Conservation (phyloP, 2,797 vertebrate species). For the Eospalax fontanierii region DNA sequence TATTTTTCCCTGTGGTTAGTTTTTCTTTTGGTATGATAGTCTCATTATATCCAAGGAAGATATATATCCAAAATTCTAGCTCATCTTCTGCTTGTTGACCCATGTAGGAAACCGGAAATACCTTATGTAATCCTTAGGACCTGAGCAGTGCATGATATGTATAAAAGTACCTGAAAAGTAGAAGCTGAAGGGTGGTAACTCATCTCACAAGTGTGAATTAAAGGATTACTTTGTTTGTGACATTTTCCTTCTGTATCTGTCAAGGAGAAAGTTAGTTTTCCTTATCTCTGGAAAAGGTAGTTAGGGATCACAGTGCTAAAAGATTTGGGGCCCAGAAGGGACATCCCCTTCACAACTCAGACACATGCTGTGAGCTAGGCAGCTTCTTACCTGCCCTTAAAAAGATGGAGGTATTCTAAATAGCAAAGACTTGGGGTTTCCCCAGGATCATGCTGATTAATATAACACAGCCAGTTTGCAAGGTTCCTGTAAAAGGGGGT, state of each 20-base stretch:
- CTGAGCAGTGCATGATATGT: background rate
- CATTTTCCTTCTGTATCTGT: background rate
- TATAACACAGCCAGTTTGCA: too few species aligned
- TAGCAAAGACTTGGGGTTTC: background rate
- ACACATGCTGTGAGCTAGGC: background rate
- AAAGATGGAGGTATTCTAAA: background rate
- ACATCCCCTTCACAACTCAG: background rate
- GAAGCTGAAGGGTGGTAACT: background rate
- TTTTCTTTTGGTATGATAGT: background rate
- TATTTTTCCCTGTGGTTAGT: background rate
- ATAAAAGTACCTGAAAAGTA: conserved; percentile 10
- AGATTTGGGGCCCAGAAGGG: background rate
- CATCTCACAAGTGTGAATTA: too few species aligned
- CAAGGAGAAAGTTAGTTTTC: background rate
- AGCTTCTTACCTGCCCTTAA: background rate
- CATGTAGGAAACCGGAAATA: background rate
- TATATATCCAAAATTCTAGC: background rate
- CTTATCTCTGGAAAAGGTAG: background rate
- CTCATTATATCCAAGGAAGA: background rate
- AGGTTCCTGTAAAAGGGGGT: background rate
- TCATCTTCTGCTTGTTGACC: background rate
- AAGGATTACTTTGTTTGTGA: too few species aligned
- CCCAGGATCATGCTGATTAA: background rate
- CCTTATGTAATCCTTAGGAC: background rate
- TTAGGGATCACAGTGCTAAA: background rate